Evolutionary conservation across 2,888 invertebrate species (phyloP).

Genomic region (Thymelicus acteon): DNA sequence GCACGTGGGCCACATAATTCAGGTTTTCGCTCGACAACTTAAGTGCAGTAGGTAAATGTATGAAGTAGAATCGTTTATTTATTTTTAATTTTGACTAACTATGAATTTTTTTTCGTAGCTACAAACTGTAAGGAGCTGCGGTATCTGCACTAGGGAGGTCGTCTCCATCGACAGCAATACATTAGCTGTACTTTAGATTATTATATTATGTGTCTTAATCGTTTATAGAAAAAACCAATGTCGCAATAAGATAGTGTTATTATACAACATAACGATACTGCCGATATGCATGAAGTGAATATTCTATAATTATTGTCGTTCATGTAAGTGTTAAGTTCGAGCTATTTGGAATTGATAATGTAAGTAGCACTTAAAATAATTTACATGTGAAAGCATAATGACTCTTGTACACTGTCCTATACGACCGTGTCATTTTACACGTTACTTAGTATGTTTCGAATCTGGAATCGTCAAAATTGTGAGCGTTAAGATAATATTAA

Average conservation of each 20-base stretch:
- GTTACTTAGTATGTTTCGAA: not conserved
- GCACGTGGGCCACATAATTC: too few relatives aligned
- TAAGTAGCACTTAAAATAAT: slow-evolving; percentile 38
- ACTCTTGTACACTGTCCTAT: slow-evolving; percentile 2
- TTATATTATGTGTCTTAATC: slow-evolving; percentile 18
- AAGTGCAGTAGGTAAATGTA: too few relatives aligned
- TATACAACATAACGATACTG: slow-evolving; percentile 38
- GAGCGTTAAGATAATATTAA: slow-evolving; percentile 5
- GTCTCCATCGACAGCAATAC: slow-evolving; percentile 21
- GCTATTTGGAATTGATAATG: slow-evolving; percentile 50
- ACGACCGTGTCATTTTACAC: not conserved
- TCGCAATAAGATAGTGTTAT: slow-evolving; percentile 51
- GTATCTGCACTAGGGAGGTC: slow-evolving; percentile 19
- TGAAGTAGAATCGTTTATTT: not conserved
- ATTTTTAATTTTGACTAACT: slow-evolving; percentile 7
- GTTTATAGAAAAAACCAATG: slow-evolving; percentile 36
- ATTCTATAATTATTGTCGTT: slow-evolving; percentile 29
- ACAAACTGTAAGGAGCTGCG: slow-evolving; percentile 42
- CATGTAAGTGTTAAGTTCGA: slow-evolving; percentile 34
- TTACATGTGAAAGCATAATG: not conserved
- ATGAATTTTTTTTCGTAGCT: slow-evolving; percentile 40
- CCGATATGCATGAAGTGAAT: slow-evolving; percentile 29
- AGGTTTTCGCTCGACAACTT: too few relatives aligned
- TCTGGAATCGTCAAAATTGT: not conserved
- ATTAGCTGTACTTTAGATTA: slow-evolving; percentile 25